Conservation (phyloP, 2,797 vertebrate genomes). For the Mormyrops attenuatus region DNA sequence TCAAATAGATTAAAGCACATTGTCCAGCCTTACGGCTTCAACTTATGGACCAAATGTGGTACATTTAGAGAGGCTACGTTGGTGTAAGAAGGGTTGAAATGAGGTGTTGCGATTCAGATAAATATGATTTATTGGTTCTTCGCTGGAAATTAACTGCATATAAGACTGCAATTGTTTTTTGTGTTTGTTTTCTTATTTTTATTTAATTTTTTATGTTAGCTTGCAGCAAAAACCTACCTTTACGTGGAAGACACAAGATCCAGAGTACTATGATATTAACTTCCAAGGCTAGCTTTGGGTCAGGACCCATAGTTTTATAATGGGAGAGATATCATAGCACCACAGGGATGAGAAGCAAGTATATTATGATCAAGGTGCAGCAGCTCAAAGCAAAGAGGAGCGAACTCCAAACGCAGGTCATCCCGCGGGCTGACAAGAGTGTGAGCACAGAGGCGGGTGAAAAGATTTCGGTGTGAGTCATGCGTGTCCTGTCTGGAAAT, state of each 20-base stretch:
- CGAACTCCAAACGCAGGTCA: background rate
- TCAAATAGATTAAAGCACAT: background rate
- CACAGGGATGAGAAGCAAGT: background rate
- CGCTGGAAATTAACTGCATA: background rate
- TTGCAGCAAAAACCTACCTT: background rate
- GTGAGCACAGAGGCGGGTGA: background rate
- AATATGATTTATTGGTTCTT: background rate
- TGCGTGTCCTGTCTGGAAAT: background rate
- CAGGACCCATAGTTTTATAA: background rate
- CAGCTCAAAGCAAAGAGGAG: background rate
- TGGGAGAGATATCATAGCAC: background rate
- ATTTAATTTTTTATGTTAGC: background rate
- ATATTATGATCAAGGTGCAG: background rate
- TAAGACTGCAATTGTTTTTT: background rate
- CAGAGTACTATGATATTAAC: background rate
- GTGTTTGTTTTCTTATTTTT: background rate
- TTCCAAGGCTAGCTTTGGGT: background rate
- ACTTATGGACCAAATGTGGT: background rate
- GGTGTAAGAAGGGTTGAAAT: background rate
- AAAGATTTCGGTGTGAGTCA: background rate
- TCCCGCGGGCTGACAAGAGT: background rate
- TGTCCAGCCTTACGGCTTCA: background rate
- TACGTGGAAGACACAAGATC: background rate
- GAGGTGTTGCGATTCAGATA: background rate
- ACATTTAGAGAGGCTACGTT: background rate